phyloP scores from a whole-genome alignment of 2,888 invertebrate genomes.

The Rhaphigaster nebulosa region DNA sequence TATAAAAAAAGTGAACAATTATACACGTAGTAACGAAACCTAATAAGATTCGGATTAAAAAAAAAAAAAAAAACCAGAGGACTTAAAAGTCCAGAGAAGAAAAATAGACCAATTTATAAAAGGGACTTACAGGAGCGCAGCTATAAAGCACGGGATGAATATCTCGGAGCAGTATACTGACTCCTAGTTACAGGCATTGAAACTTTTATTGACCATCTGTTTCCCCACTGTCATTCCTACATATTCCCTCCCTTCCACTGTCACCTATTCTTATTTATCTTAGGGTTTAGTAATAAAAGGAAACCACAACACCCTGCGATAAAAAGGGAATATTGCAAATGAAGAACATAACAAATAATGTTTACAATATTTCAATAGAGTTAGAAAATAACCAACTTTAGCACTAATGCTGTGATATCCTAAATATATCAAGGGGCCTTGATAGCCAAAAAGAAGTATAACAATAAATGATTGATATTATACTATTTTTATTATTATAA shows the following conservation, averaged over 20 bases:
- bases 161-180: constrained; percentile 5
- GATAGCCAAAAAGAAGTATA: no score
- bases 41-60: not conserved
- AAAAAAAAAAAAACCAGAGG: not conserved
- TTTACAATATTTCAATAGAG: not conserved
- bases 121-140: not conserved
- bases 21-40: no score
- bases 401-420: no score
- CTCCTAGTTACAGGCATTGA: constrained; percentile 30
- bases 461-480: no score
- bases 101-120: constrained; percentile 31
- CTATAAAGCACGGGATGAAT: constrained; percentile 20
- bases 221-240: not conserved
- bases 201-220: constrained; percentile 39
- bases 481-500: no score
- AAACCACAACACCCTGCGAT: not conserved
- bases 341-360: not conserved
- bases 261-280: not conserved
- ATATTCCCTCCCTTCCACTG: not conserved
- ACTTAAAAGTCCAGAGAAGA: not conserved
- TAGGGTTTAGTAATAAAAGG: constrained; percentile 4
- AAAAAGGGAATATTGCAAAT: not conserved
- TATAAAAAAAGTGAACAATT: no score
- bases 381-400: no score
- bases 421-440: no score